phyloP scores from a whole-genome alignment of 2,113 vertebrate species.

The Lophochroa leadbeateri region DNA sequence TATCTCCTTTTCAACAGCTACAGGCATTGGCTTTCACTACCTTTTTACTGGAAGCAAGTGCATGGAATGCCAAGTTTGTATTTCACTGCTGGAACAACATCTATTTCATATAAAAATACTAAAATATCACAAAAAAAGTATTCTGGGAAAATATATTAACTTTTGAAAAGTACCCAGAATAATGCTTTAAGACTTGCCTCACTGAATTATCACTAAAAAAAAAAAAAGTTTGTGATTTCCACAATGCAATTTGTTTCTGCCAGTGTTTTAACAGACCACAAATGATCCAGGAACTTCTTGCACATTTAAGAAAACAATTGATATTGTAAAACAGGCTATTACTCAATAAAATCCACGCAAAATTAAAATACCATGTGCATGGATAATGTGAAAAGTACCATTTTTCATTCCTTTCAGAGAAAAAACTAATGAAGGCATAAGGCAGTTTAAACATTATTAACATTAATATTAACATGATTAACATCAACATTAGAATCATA shows the following conservation, averaged over 20 bases:
- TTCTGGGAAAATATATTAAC: background rate
- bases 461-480: background rate
- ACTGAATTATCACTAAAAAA: background rate
- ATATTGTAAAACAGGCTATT: background rate
- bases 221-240: background rate
- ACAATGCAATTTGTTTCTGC: background rate
- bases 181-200: background rate
- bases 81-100: background rate
- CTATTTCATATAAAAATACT: background rate
- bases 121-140: slow-evolving; percentile 1
- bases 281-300: background rate
- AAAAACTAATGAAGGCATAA: background rate
- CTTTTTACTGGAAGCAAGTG: background rate
- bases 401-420: background rate
- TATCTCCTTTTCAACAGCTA: background rate
- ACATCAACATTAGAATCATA: background rate
- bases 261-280: background rate
- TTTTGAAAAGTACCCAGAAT: background rate
- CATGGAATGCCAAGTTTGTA: background rate
- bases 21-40: background rate
- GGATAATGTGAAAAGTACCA: background rate
- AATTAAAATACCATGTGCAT: background rate
- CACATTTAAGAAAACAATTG: slow-evolving; percentile 13
- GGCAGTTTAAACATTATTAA: background rate
- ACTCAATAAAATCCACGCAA: background rate